Evolutionary conservation across 2,797 vertebrate genomes (phyloP).

Genomic region (Euthynnus affinis): DNA sequence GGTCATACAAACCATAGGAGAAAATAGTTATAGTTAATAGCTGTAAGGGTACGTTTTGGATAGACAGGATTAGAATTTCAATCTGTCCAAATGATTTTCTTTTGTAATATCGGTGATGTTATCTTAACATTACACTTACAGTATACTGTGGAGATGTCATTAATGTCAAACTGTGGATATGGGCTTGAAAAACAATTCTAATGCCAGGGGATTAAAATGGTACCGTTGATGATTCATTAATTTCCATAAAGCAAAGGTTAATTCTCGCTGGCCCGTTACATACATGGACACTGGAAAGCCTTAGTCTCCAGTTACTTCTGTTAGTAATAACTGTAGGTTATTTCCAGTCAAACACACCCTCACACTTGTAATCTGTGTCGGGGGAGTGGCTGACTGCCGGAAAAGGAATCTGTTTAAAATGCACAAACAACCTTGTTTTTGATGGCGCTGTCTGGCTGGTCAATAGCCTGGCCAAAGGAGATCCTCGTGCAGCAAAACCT

Average conservation of each 20-base stretch:
- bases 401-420: slow-evolving; percentile 69
- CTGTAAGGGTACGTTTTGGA: slow-evolving; percentile 64
- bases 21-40: slow-evolving; percentile 61
- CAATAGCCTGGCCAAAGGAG: slow-evolving; percentile 63
- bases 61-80: slow-evolving; percentile 58
- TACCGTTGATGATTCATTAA: slow-evolving; percentile 25
- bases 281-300: slow-evolving; percentile 65
- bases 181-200: slow-evolving; percentile 52
- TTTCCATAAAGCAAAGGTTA: slow-evolving; percentile 41
- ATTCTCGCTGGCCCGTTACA: slow-evolving; percentile 43
- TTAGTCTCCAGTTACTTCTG: slow-evolving; percentile 70
- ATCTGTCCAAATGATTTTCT: slow-evolving; percentile 62
- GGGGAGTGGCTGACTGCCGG: slow-evolving; percentile 48
- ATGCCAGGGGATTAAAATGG: slow-evolving; percentile 30
- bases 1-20: slow-evolving; percentile 67
- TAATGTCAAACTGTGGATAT: slow-evolving; percentile 51
- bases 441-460: slow-evolving; percentile 82
- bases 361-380: slow-evolving; percentile 45
- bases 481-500: slow-evolving; percentile 70
- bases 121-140: slow-evolving; percentile 57
- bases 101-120: slow-evolving; percentile 58
- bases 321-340: slow-evolving; percentile 55
- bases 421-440: slow-evolving; percentile 85
- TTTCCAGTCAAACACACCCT: slow-evolving; percentile 57
- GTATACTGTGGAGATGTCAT: slow-evolving; percentile 65